Percentiles rank a stretch among this genome's conserved stretches.
These are phyloP conservation scores for Tiliacea aurago DNA, from an alignment of 2,888 invertebrate genomes.

Conservation along the genomic window DNA sequence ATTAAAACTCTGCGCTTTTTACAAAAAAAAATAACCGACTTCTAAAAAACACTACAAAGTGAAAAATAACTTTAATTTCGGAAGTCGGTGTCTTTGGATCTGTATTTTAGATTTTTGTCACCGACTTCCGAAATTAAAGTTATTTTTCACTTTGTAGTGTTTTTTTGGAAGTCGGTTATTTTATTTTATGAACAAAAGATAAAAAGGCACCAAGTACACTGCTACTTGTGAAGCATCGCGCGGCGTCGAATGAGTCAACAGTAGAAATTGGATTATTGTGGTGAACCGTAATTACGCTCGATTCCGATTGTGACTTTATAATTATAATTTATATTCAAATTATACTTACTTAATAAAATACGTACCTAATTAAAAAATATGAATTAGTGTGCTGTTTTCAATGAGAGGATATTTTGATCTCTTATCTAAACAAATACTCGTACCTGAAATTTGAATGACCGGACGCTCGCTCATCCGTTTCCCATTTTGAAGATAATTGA, in stretches of 20 bases:
- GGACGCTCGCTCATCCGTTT: conserved; percentile 33
- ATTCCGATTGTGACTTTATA: conserved; percentile 19
- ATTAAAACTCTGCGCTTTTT: too few species aligned
- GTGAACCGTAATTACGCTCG: conserved; percentile 34
- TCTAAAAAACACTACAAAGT: too few species aligned
- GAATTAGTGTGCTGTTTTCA: conserved; percentile 23
- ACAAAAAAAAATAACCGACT: too few species aligned
- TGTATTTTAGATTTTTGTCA: too few species aligned
- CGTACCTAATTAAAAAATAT: conserved; percentile 14
- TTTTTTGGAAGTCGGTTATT: too few species aligned
- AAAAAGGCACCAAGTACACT: conserved; percentile 27
- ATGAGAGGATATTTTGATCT: conserved; percentile 39
- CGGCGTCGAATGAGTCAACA: conserved; percentile 42
- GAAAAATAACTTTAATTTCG: too few species aligned
- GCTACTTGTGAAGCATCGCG: conserved; percentile 31
- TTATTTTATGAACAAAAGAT: neutral
- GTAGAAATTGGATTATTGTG: conserved; percentile 49
- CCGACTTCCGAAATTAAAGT: too few species aligned
- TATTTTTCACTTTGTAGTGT: too few species aligned
- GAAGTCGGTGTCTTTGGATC: too few species aligned
- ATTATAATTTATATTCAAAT: conserved; percentile 35
- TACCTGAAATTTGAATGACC: conserved; percentile 25
- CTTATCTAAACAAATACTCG: conserved; percentile 33
- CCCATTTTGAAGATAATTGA: conserved; percentile 21
- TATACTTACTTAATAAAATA: conserved; percentile 20